Base-by-base conservation (phyloP, 2,113 vertebrate species). In the Poecile atricapillus region DNA sequence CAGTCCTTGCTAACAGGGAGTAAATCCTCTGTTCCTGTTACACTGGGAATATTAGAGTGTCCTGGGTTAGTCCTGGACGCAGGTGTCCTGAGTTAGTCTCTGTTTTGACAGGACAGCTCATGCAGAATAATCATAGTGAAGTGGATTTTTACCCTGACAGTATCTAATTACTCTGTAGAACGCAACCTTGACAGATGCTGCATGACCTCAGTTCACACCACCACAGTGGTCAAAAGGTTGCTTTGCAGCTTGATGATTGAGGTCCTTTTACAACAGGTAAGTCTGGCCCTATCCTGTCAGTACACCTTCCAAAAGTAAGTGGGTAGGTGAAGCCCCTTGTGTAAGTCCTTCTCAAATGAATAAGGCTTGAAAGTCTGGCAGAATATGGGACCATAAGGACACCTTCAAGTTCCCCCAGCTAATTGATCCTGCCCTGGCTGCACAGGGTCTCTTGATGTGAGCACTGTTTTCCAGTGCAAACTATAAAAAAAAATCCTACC, bases 1-100 rank as follows among this genome's bases (percentile, higher is more conserved):
- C 20, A 8, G 33, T 50, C n/a, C 73, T 53, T 1, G 0, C 35
- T 46, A 18, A 22, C 0, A 0, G 1, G 23, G n/a, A 31, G 10
- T 37, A 27, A 2, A 25, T 59, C 73, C 35, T 58, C 63, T 53
- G 3, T 30, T 80, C 46, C 59, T 83, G 43, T 33, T 79, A 3
- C 27, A 35, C 4, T 28, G 28, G 8, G 37, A 77, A 58, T 28
- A 5, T 46, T 55, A 69, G 53, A 60, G 67, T 60, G n/a, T 67
- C 28, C 49, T 49, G 82, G 25, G 20, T 60, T 92, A 71, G 71
- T 33, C 63, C 70, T 67, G 53, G 44, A 50, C 76, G 37, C 76
- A 68, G 19, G 53, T 75, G 28, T 55, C 65, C 41, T 37, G 84
- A n/a, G 22, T 71, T 89, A 64, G 77, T 44, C 69, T 65, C 49